Evolutionary conservation across 2,797 vertebrate genomes (phyloP), one percentile per base, ranked within the genome.

Genomic region (Hydrocynus forskahlii): DNA sequence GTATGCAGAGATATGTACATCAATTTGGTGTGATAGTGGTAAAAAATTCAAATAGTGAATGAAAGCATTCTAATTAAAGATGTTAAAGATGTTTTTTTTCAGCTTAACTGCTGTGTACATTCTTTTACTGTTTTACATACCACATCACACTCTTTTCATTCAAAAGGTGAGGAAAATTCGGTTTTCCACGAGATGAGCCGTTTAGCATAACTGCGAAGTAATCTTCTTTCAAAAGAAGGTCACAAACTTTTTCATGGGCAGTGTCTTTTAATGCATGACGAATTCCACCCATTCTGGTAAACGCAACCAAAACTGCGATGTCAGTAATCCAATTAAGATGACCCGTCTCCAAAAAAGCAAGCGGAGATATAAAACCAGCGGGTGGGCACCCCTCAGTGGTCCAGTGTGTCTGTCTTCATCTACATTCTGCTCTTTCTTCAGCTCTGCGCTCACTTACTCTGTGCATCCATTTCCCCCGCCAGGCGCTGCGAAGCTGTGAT

Each of bases 401-500:
- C 13, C 29, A 67, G 2, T 29, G n/a, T 16, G 38, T 76, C 67
- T 25, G 50, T 75, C 75, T 83, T 57, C 67, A 64, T 81, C 59
- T 73, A 16, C 62, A 54, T 72, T 84, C 63, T 50, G 38, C 64
- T 59, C 80, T 78, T 54, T 52, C 54, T 23, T 72, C 54, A 43
- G n/a, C 21, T 59, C 55, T 72, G 66, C 59, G 57, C 40, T 78
- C 35, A 66, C 48, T 45, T n/a, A 10, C 50, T 59, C 19, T 50
- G 55, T 48, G 2, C 68, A 60, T 74, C 57, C 71, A 38, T 79
- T 59, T 72, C 29, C 57, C 38, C 48, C 17, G 5, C 7, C 52
- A 75, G 69, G 64, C n/a, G 7, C 40, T 40, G 38, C 21, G 79
- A 73, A 83, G 80, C 38, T 87, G 83, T 82, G 76, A 80, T 86